Evolutionary conservation across 2,888 invertebrate species (phyloP).

Genomic region (Scaptomyza polygonia): DNA sequence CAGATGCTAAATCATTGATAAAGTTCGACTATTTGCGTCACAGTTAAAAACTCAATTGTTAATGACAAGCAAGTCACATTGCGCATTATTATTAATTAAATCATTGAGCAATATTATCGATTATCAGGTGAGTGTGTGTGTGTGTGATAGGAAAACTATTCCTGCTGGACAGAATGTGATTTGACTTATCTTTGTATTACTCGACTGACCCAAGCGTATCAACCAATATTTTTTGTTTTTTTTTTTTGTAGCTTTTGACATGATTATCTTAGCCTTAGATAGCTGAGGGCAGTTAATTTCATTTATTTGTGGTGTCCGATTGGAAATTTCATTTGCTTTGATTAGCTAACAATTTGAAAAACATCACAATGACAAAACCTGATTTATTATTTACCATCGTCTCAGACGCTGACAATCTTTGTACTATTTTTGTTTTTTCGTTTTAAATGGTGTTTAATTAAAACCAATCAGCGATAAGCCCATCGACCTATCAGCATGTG

Average conservation of each 20-base stretch:
- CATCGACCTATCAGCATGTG: slow-evolving; percentile 70
- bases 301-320: slow-evolving; percentile 60
- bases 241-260: slow-evolving; percentile 47
- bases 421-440: slow-evolving; percentile 65
- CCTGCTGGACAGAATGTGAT: slow-evolving; percentile 16
- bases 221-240: slow-evolving; percentile 2
- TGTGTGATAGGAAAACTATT: slow-evolving; percentile 20
- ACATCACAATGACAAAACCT: slow-evolving; percentile 77
- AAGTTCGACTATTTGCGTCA: slow-evolving; percentile 62
- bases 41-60: slow-evolving; percentile 33
- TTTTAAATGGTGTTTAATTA: slow-evolving; percentile 81
- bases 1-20: slow-evolving; percentile 63
- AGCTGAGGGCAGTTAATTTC: slow-evolving; percentile 66
- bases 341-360: slow-evolving; percentile 69
- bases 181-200: slow-evolving; percentile 28
- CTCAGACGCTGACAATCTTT: slow-evolving; percentile 66
- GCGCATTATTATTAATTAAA: slow-evolving; percentile 77
- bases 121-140: too few relatives aligned
- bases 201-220: slow-evolving; percentile 51
- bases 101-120: slow-evolving; percentile 56
- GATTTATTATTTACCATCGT: slow-evolving; percentile 57
- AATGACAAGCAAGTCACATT: too few relatives aligned
- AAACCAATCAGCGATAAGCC: slow-evolving; percentile 75
- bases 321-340: slow-evolving; percentile 51
- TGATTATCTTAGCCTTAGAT: slow-evolving; percentile 65